A percentile compares a stretch with the other conserved stretches of the same genome.
Evolutionary conservation across 2,888 invertebrate species (phyloP).

Genomic region (Thera obeliscata): DNA sequence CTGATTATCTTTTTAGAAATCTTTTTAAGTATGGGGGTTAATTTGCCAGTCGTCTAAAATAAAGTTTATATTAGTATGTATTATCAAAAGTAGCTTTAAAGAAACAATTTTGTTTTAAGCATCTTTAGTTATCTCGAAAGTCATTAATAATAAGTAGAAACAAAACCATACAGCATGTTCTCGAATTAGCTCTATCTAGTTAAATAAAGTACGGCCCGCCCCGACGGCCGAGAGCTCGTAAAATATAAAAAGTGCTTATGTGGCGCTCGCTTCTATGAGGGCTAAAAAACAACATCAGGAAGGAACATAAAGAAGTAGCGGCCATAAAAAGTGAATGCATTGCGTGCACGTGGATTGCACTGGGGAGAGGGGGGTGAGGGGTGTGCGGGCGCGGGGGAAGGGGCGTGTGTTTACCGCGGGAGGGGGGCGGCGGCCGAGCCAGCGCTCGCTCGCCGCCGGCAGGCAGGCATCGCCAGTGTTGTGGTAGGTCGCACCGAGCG

Average conservation of each 20-base stretch:
- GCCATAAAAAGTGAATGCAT: constrained; percentile 81
- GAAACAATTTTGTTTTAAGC: no score
- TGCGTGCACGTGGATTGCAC: constrained; percentile 80
- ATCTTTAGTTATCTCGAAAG: background rate
- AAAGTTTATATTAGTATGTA: no score
- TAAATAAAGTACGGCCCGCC: constrained; percentile 69
- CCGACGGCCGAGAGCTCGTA: constrained; percentile 72
- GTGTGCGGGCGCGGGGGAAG: constrained; percentile 60
- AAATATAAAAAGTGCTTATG: constrained; percentile 82
- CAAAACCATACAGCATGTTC: constrained; percentile 47
- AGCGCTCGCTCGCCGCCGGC: constrained; percentile 34
- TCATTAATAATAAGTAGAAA: constrained; percentile 1
- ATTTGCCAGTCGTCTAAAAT: no score
- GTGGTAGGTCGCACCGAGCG: constrained; percentile 86
- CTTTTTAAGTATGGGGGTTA: no score
- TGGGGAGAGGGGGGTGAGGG: constrained; percentile 50
- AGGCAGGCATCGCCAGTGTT: constrained; percentile 80
- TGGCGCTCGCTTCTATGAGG: constrained; percentile 69
- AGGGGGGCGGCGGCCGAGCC: constrained; percentile 68
- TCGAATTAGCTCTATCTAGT: constrained; percentile 67
- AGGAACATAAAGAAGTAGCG: constrained; percentile 82
- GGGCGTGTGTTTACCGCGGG: constrained; percentile 70
- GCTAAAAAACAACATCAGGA: constrained; percentile 76
- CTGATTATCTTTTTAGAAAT: no score
- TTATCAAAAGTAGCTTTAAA: no score